phyloP scores from a whole-genome alignment of 2,113 vertebrate species.

The Euleptes europaea region DNA sequence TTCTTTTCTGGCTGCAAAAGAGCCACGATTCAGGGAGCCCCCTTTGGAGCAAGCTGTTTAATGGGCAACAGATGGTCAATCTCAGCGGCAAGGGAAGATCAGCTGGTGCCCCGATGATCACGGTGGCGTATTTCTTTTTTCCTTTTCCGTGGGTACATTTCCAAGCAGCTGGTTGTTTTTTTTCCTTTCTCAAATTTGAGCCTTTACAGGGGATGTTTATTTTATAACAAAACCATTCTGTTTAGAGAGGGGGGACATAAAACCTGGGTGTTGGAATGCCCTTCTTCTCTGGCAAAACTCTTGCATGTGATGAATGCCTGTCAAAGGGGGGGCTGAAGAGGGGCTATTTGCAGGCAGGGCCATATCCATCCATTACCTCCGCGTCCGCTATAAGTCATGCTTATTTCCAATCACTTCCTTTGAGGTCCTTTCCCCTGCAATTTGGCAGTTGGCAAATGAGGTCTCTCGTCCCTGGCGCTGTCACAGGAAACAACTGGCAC shows the following conservation, averaged over 20 bases:
- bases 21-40: not conserved
- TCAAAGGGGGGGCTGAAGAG: constrained; percentile 20
- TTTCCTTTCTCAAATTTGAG: constrained; percentile 26
- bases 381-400: constrained; percentile 45
- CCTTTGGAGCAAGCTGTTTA: not conserved
- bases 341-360: constrained; percentile 47
- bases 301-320: constrained; percentile 47
- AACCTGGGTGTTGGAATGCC: constrained; percentile 31
- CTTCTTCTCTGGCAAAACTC: constrained; percentile 21
- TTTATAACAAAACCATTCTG: constrained; percentile 1
- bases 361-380: constrained; percentile 61
- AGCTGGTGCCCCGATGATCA: not conserved
- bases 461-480: constrained; percentile 51
- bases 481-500: constrained; percentile 64
- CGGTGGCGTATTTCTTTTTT: not conserved
- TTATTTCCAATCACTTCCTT: constrained; percentile 47
- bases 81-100: constrained; percentile 1
- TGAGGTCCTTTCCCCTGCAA: constrained; percentile 55
- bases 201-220: constrained; percentile 20
- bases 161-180: not conserved
- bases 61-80: not conserved
- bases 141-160: constrained; percentile 14
- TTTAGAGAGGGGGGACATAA: constrained; percentile 21
- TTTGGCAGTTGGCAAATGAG: constrained; percentile 65
- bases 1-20: constrained; percentile 30